Percentiles rank a stretch among this genome's conserved stretches.
Evolutionary conservation across 2,888 invertebrate species (phyloP).

Genomic region (Branchinecta sandiegonensis): DNA sequence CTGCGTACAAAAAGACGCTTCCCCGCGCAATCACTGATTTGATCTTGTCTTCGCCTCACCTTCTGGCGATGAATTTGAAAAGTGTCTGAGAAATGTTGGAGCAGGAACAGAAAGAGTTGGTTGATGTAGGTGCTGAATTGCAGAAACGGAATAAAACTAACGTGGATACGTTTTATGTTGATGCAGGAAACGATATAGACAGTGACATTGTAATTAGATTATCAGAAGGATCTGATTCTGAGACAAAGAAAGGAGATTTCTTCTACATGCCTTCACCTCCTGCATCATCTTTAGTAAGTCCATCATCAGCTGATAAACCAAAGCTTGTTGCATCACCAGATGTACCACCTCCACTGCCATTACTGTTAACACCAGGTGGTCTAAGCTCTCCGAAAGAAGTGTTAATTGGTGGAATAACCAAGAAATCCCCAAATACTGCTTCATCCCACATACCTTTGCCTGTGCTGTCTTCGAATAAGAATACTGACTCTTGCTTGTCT

Average conservation of each 20-base stretch:
- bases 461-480: not conserved
- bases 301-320: not conserved
- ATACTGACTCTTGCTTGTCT: not conserved
- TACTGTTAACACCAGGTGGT: not conserved
- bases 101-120: not conserved
- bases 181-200: not conserved
- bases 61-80: too few species aligned
- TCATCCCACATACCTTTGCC: not conserved
- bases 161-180: conserved; percentile 4
- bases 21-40: too few species aligned
- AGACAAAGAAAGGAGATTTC: not conserved
- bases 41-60: too few species aligned
- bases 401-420: not conserved
- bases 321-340: not conserved
- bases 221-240: not conserved
- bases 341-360: not conserved
- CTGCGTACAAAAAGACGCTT: too few species aligned
- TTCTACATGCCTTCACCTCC: not conserved
- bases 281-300: not conserved
- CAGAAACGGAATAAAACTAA: conserved; percentile 10
- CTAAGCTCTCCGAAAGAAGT: not conserved
- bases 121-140: conserved; percentile 1
- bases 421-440: not conserved
- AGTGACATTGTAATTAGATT: not conserved
- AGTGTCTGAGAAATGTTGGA: too few species aligned